Evolutionary conservation across 1,140 invertebrate species (phyloP).

Genomic region (Lepidurus apus): DNA sequence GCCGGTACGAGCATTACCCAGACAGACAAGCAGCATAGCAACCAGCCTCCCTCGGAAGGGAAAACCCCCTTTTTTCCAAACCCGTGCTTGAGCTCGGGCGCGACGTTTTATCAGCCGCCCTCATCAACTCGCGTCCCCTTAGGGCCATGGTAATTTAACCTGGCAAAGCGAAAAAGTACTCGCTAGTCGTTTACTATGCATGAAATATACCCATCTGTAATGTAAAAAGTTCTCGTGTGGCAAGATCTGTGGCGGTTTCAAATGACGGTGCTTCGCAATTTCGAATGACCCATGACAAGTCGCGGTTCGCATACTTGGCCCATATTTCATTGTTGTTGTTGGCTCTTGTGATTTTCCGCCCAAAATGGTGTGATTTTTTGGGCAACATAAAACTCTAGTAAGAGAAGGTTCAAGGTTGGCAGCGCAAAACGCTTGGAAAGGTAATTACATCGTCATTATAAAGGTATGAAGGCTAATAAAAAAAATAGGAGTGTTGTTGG

Average conservation of each 20-base stretch:
- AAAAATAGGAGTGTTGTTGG: no score
- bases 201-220: background rate
- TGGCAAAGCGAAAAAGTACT: slow-evolving; percentile 5
- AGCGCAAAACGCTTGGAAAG: no score
- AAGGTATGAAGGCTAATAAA: no score
- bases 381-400: no score
- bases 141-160: background rate
- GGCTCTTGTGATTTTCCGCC: no score
- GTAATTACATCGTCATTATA: no score
- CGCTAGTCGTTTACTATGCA: background rate
- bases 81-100: background rate
- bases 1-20: background rate
- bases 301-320: background rate
- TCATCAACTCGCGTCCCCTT: slow-evolving; percentile 3
- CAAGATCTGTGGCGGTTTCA: background rate
- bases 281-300: background rate
- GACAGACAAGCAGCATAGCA: background rate
- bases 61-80: background rate
- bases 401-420: no score
- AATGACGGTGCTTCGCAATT: background rate
- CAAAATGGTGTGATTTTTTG: no score
- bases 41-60: background rate
- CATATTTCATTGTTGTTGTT: no score
- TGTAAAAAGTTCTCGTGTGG: background rate
- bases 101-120: background rate